A percentile compares a stretch with the other conserved stretches of the same genome.
These are phyloP conservation scores for Andrena dorsata DNA, from an alignment of 2,888 invertebrate genomes.

Conservation along the genomic window DNA sequence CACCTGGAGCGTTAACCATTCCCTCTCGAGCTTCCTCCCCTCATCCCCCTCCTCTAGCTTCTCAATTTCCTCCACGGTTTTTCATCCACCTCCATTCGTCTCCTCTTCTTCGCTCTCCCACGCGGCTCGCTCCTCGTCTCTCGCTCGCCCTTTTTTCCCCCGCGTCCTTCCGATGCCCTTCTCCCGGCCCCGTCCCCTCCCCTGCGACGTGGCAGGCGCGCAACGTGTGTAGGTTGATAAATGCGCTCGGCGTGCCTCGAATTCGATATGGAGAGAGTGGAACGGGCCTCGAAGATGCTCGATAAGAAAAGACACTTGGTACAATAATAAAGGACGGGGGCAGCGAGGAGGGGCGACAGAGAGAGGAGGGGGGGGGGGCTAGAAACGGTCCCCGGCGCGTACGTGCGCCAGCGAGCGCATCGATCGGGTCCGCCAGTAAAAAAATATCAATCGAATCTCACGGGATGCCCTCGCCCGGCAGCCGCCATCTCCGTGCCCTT, in stretches of 20 bases:
- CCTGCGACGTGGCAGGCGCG: conserved; percentile 30
- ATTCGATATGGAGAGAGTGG: conserved; percentile 62
- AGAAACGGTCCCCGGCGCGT: conserved; percentile 1
- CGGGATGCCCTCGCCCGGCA: background rate
- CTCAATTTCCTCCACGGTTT: no score
- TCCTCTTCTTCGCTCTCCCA: background rate
- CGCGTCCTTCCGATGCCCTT: conserved; percentile 8
- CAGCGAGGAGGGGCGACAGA: background rate
- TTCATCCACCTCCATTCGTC: background rate
- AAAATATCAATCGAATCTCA: conserved; percentile 66
- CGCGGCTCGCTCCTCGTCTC: background rate
- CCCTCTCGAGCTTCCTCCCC: background rate
- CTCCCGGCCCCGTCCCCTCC: background rate
- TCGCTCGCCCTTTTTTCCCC: background rate
- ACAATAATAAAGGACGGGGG: conserved; percentile 41
- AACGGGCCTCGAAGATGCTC: conserved; percentile 45
- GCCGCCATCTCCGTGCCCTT: conserved; percentile 9
- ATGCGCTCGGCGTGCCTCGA: conserved; percentile 72
- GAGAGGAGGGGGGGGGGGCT: background rate
- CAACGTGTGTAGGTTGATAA: conserved; percentile 69
- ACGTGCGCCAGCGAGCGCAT: conserved; percentile 15
- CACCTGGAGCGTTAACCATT: background rate
- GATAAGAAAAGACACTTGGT: conserved; percentile 56
- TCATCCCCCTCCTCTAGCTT: no score
- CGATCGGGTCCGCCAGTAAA: conserved; percentile 23